phyloP scores from a whole-genome alignment of 1,140 invertebrate species.

The Zaprionus kolodkinae region DNA sequence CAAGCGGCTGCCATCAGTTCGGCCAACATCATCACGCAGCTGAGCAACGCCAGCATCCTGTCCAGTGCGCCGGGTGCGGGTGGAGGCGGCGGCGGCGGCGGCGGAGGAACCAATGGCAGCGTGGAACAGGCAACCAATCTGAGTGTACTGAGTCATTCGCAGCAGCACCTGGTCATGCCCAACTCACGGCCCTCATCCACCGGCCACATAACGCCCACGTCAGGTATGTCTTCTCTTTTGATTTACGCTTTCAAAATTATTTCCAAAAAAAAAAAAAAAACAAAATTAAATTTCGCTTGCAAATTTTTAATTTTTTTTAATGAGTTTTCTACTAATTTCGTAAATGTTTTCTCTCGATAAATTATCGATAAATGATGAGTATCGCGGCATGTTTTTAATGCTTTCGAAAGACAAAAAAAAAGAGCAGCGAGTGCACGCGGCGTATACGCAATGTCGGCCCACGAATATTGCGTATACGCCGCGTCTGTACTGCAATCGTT shows the following conservation, averaged over 20 bases:
- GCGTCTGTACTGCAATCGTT: neutral
- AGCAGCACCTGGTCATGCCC: conserved; percentile 85
- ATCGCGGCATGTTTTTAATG: conserved; percentile 39
- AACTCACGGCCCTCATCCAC: conserved; percentile 85
- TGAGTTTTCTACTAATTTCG: conserved; percentile 39
- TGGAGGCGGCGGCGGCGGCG: conserved; percentile 79
- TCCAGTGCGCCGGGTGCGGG: conserved; percentile 73
- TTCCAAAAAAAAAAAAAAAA: neutral
- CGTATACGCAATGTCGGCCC: conserved; percentile 23
- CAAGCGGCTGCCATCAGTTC: conserved; percentile 50
- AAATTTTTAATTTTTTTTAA: neutral
- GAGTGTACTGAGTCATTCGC: conserved; percentile 83
- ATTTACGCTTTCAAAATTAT: conserved; percentile 7
- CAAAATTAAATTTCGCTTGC: conserved; percentile 18
- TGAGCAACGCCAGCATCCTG: conserved; percentile 60
- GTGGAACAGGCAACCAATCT: conserved; percentile 84
- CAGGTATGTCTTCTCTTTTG: conserved; percentile 74
- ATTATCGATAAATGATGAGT: neutral
- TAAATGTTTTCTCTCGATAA: conserved; percentile 16
- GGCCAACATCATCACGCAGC: conserved; percentile 65
- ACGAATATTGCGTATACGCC: conserved; percentile 32
- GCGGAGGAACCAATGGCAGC: conserved; percentile 84
- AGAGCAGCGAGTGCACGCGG: conserved; percentile 6
- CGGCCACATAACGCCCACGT: conserved; percentile 87
- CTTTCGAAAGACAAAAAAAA: conserved; percentile 1